Conservation (phyloP, 2,113 vertebrate species). For the Leptobrachium leishanense region DNA sequence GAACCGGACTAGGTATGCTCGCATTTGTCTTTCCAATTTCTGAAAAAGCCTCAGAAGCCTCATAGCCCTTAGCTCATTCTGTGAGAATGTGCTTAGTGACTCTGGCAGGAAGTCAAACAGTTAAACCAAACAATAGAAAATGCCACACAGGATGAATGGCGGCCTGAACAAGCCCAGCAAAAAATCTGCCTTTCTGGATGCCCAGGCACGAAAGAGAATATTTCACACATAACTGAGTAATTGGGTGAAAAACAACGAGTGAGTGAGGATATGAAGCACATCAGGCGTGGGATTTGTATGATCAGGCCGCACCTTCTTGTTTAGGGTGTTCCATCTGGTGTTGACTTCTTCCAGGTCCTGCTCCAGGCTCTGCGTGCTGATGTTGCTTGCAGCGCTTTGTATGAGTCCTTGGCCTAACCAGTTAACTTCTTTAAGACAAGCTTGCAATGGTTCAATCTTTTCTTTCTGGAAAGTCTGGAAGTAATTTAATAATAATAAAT, state of each 20-base stretch:
- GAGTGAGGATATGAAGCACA: too few relatives aligned
- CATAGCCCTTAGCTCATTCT: too few relatives aligned
- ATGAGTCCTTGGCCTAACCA: conserved; percentile 90
- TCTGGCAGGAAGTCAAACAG: too few relatives aligned
- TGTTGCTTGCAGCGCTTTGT: conserved; percentile 86
- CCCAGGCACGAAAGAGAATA: background rate
- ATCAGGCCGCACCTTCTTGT: conserved; percentile 83
- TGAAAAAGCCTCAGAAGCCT: too few relatives aligned
- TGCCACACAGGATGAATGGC: background rate
- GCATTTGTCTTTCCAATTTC: too few relatives aligned
- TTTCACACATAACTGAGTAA: background rate
- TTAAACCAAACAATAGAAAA: conserved; percentile 5
- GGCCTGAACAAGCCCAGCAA: background rate
- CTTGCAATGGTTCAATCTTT: conserved; percentile 88
- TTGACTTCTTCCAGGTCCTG: conserved; percentile 84
- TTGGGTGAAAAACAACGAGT: too few relatives aligned
- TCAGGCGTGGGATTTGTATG: background rate
- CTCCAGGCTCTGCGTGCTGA: conserved; percentile 82
- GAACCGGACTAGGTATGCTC: too few relatives aligned
- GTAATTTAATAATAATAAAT: too few relatives aligned
- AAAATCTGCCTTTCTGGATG: background rate
- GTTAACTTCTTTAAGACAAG: conserved; percentile 86
- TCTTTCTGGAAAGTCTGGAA: conserved; percentile 91
- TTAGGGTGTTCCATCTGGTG: conserved; percentile 89
- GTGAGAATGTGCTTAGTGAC: too few relatives aligned